Evolutionary conservation across 2,797 vertebrate species (phyloP), one percentile per base, ranked within the genome.

Genomic region (Pempheris klunzingeri): DNA sequence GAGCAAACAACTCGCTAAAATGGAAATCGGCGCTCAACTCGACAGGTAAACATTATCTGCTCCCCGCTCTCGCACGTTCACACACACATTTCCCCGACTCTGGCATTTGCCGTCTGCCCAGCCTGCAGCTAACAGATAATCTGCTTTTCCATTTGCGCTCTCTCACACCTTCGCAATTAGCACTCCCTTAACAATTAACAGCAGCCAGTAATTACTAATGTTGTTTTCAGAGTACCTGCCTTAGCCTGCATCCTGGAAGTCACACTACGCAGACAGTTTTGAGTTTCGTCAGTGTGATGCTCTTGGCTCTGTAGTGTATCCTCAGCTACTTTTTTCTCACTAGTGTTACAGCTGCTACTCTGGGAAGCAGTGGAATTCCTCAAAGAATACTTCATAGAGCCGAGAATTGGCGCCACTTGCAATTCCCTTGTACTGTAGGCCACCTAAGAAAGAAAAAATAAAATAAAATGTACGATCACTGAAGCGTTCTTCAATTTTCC

Each of bases 101-200:
- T 39, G 74, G 81, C 74, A 64, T 79, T 52, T 22, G 55, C 79
- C 47, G 15, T 26, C 59, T 73, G 57, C 69, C 73, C 63, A 55
- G 85, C 88, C 84, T 78, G 81, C 70, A 80, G 82, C 82, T 54
- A 73, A 86, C 90, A 52, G 75, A 89, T 85, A 82, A 84, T 90
- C 90, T 81, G n/a, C 84, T 68, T 74, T 70, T 44, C 69, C 74
- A 79, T 90, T 91, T 78, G 72, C 74, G 36, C 70, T n/a, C 71
- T 38, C 63, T 81, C 88, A 85, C 87, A 88, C 84, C 86, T 84
- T 88, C 64, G 79, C 87, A 87, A 89, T 93, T 93, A 92, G 78
- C 77, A 49, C 72, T 91, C 87, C 82, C 80, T 79, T 55, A 85
- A 89, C 90, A 91, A 92, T 94, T 93, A 93, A 87, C 92, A 89